Conservation (phyloP, 1,140 invertebrate genomes). For the Bombus ignitus region DNA sequence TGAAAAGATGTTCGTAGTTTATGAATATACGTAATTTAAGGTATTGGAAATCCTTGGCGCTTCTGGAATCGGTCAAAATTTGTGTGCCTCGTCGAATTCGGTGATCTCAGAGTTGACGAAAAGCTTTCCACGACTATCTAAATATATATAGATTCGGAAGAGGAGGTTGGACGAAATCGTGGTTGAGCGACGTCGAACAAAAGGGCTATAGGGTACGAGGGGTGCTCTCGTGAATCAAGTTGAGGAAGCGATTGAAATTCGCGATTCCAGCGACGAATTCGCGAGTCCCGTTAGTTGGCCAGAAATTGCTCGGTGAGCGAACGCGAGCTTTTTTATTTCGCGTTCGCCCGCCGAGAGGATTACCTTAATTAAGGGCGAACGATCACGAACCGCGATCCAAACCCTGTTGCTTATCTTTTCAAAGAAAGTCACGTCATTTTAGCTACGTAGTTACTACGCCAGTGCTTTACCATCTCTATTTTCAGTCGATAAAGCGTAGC, state of each 20-base stretch:
- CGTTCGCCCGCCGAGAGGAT: background rate
- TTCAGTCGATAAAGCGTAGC: too few species aligned
- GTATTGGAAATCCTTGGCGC: too few species aligned
- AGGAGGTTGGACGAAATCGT: background rate
- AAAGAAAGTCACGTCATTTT: background rate
- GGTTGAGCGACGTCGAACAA: background rate
- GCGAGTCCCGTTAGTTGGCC: slow-evolving; percentile 34
- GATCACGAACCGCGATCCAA: background rate
- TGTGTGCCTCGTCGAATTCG: background rate
- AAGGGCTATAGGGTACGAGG: too few species aligned
- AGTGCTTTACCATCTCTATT: background rate
- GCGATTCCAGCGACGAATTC: slow-evolving; percentile 33
- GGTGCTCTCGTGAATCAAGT: slow-evolving; percentile 33
- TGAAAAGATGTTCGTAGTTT: too few species aligned
- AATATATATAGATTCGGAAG: background rate
- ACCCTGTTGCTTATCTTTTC: background rate
- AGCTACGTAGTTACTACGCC: background rate
- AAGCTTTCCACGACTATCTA: background rate
- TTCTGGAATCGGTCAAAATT: too few species aligned
- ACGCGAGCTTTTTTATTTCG: slow-evolving; percentile 25
- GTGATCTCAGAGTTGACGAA: background rate
- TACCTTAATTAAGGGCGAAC: slow-evolving; percentile 41
- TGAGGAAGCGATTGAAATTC: slow-evolving; percentile 43
- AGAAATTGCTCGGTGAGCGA: slow-evolving; percentile 27
- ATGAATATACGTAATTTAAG: too few species aligned